A percentile compares a stretch with the other conserved stretches of the same genome.
These are phyloP conservation scores for Microctonus brassicae DNA, from an alignment of 2,888 invertebrate genomes.

Conservation along the genomic window DNA sequence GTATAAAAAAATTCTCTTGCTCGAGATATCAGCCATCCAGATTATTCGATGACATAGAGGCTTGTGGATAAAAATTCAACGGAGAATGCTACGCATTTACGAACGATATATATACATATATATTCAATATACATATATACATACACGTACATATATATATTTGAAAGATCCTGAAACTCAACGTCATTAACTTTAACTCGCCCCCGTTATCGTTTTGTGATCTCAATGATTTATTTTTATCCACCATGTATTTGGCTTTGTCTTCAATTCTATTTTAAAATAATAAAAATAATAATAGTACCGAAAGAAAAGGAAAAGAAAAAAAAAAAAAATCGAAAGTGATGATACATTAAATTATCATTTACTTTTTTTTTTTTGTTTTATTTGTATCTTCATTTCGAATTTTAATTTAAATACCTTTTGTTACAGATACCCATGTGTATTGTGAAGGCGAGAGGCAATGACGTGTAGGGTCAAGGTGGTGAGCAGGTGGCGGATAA, in stretches of 20 bases:
- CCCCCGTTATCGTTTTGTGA: slow-evolving; percentile 24
- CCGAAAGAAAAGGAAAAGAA: neutral
- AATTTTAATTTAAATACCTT: slow-evolving; percentile 14
- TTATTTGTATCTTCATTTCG: neutral
- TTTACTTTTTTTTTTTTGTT: neutral
- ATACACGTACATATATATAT: neutral
- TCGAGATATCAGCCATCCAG: slow-evolving; percentile 40
- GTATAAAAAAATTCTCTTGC: slow-evolving; percentile 32
- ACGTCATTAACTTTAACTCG: slow-evolving; percentile 40
- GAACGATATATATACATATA: neutral
- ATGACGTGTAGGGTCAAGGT: slow-evolving; percentile 35
- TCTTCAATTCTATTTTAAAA: slow-evolving; percentile 12
- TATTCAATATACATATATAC: neutral
- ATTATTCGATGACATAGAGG: slow-evolving; percentile 40
- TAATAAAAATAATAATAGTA: neutral
- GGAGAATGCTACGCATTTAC: slow-evolving; percentile 34
- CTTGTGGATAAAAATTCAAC: slow-evolving; percentile 27
- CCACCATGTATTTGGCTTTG: slow-evolving; percentile 25
- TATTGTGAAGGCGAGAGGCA: slow-evolving; percentile 15
- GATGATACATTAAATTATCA: neutral
- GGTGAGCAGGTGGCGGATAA: slow-evolving; percentile 38
- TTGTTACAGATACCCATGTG: neutral
- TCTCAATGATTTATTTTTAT: slow-evolving; percentile 34
- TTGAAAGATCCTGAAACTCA: slow-evolving; percentile 31
- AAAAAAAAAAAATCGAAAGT: neutral